Conservation (phyloP, 2,113 vertebrate genomes). For the Ochotona curzoniae region DNA sequence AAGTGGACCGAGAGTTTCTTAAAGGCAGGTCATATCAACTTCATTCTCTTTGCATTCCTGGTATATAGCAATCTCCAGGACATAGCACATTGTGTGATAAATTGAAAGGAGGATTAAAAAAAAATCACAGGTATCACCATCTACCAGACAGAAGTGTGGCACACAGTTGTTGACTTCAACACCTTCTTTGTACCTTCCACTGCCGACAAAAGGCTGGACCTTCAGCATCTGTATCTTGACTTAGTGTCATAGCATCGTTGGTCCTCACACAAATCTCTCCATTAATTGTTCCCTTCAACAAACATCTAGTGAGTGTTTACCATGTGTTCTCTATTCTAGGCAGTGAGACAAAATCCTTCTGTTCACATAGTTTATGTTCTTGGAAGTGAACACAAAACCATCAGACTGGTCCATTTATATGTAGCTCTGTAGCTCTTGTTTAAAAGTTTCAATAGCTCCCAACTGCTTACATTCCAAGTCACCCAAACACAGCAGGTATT, state of each 20-base stretch:
- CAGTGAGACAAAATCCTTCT: neutral
- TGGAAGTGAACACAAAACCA: neutral
- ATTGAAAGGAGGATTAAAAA: slow-evolving; percentile 33
- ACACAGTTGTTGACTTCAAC: neutral
- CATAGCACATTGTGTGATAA: neutral
- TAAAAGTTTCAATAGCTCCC: neutral
- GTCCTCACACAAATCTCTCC: neutral
- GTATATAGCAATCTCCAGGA: slow-evolving; percentile 11
- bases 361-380: neutral
- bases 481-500: neutral
- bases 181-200: neutral
- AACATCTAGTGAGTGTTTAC: neutral
- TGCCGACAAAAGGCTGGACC: neutral
- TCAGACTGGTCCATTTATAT: neutral
- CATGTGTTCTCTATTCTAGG: slow-evolving; percentile 7
- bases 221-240: neutral
- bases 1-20: slow-evolving; percentile 17
- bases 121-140: neutral
- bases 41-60: slow-evolving; percentile 52
- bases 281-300: slow-evolving; percentile 47
- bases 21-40: neutral
- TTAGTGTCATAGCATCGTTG: neutral
- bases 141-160: neutral
- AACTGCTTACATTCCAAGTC: neutral
- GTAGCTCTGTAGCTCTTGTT: neutral